Evolutionary conservation across 2,888 invertebrate genomes (phyloP).

Genomic region (Zootermopsis nevadensis): DNA sequence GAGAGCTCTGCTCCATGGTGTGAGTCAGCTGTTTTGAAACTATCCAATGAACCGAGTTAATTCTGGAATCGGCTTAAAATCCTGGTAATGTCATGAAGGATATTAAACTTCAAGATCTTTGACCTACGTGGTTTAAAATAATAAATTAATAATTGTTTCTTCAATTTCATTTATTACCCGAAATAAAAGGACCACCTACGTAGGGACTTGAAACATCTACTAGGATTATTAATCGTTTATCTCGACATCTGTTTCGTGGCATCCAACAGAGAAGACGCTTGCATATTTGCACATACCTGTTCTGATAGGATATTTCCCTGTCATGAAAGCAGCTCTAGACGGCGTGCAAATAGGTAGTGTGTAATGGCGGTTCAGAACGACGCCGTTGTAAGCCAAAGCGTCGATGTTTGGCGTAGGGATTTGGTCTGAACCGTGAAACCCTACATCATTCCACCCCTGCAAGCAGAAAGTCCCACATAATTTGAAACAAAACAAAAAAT

Average conservation of each 20-base stretch:
- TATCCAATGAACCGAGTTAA: too few relatives aligned
- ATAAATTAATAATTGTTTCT: background rate
- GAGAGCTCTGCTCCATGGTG: too few relatives aligned
- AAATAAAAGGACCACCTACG: background rate
- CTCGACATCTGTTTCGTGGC: too few relatives aligned
- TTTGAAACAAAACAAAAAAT: background rate
- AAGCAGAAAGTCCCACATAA: conserved; percentile 44
- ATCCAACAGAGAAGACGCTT: background rate
- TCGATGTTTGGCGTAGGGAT: conserved; percentile 67
- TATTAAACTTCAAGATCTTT: too few relatives aligned
- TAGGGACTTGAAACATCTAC: too few relatives aligned
- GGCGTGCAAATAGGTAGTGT: conserved; percentile 67
- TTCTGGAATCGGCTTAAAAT: too few relatives aligned
- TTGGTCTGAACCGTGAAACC: conserved; percentile 65
- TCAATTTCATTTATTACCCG: background rate
- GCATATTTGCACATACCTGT: conserved; percentile 60
- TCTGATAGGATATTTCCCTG: conserved; percentile 65
- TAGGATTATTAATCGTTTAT: too few relatives aligned
- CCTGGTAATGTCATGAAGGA: too few relatives aligned
- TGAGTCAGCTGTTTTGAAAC: too few relatives aligned
- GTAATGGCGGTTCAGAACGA: conserved; percentile 66
- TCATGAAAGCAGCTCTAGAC: conserved; percentile 64
- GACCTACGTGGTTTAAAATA: too few relatives aligned
- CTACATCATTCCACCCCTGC: conserved; percentile 67
- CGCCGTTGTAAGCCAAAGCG: conserved; percentile 63